These are phyloP conservation scores for Scrobipalpa costella DNA, from an alignment of 2,888 invertebrate species.

Conservation along the genomic window DNA sequence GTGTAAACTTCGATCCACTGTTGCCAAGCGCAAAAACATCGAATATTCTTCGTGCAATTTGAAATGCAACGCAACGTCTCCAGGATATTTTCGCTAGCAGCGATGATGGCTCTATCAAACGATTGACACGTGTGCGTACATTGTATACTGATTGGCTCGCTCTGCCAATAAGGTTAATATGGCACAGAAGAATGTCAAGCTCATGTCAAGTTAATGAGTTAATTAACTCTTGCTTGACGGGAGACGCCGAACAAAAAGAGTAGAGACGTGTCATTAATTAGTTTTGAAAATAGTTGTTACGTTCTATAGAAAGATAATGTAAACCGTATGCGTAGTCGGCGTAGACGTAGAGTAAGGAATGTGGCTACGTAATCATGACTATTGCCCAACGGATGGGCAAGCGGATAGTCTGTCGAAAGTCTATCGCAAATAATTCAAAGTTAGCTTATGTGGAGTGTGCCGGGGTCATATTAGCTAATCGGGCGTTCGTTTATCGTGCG, in stretches of 20 bases:
- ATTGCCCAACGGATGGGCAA: constrained; percentile 23
- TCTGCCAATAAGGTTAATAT: constrained; percentile 12
- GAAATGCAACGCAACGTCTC: constrained; percentile 2
- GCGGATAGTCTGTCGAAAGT: constrained; percentile 26
- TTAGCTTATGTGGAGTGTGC: constrained; percentile 25
- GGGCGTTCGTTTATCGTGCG: constrained; percentile 65
- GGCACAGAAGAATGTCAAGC: constrained; percentile 16
- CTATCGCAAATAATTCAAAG: constrained; percentile 26
- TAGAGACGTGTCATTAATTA: constrained; percentile 9
- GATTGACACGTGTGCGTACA: not conserved
- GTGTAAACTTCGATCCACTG: constrained; percentile 13
- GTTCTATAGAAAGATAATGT: constrained; percentile 12
- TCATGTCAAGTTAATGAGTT: constrained; percentile 18
- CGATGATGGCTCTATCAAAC: not conserved
- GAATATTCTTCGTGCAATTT: not conserved
- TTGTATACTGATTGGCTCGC: not conserved
- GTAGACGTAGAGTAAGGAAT: constrained; percentile 15
- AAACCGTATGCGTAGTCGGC: not conserved
- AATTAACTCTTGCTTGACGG: constrained; percentile 17
- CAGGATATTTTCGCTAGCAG: not conserved
- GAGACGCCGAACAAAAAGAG: constrained; percentile 11
- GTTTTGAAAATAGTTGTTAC: constrained; percentile 4
- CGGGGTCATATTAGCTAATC: constrained; percentile 65
- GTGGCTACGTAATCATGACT: constrained; percentile 23
- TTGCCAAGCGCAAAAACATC: constrained; percentile 9